Conservation (phyloP, 2,797 vertebrate genomes). For the Sternarchorhynchus goeldii region DNA sequence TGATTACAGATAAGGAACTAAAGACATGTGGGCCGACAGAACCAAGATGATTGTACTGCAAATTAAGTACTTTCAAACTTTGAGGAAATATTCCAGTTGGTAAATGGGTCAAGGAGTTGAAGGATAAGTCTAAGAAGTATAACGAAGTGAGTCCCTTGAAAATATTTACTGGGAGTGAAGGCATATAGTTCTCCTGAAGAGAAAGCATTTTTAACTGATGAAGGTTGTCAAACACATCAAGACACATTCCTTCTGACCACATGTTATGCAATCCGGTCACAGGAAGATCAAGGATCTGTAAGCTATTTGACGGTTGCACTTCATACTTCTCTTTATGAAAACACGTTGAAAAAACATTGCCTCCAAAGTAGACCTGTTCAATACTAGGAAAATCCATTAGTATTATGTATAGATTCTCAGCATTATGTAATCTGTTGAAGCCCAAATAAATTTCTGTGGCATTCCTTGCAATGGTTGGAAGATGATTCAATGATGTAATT, state of each 20-base stretch:
- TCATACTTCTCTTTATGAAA: accelerated
- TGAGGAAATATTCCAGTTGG: slow-evolving; percentile 70
- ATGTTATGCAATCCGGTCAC: slow-evolving; percentile 75
- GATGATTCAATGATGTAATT: slow-evolving; percentile 54
- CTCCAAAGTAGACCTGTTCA: slow-evolving; percentile 67
- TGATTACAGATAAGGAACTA: slow-evolving; percentile 67
- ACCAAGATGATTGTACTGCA: slow-evolving; percentile 80
- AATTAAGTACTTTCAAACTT: slow-evolving; percentile 73
- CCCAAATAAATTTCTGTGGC: slow-evolving; percentile 68
- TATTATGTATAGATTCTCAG: slow-evolving; percentile 73
- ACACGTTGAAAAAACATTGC: slow-evolving; percentile 79
- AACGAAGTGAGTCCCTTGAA: slow-evolving; percentile 78
- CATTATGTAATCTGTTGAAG: slow-evolving; percentile 74
- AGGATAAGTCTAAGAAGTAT: slow-evolving; percentile 73
- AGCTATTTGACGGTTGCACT: slow-evolving; percentile 57
- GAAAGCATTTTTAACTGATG: slow-evolving; percentile 66
- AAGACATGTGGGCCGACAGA: slow-evolving; percentile 77
- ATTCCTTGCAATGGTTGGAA: slow-evolving; percentile 2
- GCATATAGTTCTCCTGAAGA: slow-evolving; percentile 78
- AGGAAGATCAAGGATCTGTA: slow-evolving; percentile 71
- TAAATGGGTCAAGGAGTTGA: slow-evolving; percentile 79
- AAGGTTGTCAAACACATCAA: slow-evolving; percentile 75
- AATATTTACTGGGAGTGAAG: slow-evolving; percentile 73
- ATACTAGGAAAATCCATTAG: slow-evolving; percentile 63
- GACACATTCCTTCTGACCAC: slow-evolving; percentile 70